Base-by-base conservation (phyloP, 2,888 invertebrate genomes). In the Catocala fraxini region DNA sequence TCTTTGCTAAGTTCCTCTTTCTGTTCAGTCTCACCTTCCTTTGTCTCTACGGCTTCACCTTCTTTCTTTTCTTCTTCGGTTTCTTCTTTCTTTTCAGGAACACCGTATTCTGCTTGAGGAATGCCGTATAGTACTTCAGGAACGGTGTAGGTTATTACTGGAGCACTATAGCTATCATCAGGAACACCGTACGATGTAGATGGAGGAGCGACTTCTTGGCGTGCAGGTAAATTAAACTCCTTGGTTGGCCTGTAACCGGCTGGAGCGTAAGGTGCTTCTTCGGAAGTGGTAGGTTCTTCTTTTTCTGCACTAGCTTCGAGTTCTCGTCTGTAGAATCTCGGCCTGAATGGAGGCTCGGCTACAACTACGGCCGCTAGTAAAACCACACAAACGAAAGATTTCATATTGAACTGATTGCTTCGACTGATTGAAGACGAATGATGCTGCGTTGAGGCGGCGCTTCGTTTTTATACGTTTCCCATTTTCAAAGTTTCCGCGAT, bases 131-230 rank as follows among this genome's bases (percentile, higher is more conserved):
- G 63, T 1, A 59, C 63, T 70, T 88, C 83, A 12, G 93, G 93
- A 15, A 85, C 86, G 0, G 83, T 75, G 72, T 89, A 90, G 5
- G 87, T 89, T 56, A 87, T 86, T 6, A 91, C 80, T 0, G 94
- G 94, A 15, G 91, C 91, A 25, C 88, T 89, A 65, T 93, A 94
- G 68, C 90, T 91, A 57, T 89, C 84, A 12, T 89, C 90, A 5
- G 93, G 92, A 4, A 89, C 77, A 9, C 93, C 92, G 53, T 93
- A 93, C 1, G 88, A 86, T 0, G 91, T 87, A 0, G 89, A 78
- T 0, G 92, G 93, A 7, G 91, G 92, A 12, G 79, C 70, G 0
- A 76, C 70, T 73, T 89, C 86, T 56, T 92, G 87, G 11, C 89
- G 88, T 13, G 86, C 67, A 12, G 94, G 94, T 6, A 94, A 73